A percentile compares a stretch with the other conserved stretches of the same genome.
Conservation (phyloP, 2,797 vertebrate species). For the Mormyrus hasselquistii region DNA sequence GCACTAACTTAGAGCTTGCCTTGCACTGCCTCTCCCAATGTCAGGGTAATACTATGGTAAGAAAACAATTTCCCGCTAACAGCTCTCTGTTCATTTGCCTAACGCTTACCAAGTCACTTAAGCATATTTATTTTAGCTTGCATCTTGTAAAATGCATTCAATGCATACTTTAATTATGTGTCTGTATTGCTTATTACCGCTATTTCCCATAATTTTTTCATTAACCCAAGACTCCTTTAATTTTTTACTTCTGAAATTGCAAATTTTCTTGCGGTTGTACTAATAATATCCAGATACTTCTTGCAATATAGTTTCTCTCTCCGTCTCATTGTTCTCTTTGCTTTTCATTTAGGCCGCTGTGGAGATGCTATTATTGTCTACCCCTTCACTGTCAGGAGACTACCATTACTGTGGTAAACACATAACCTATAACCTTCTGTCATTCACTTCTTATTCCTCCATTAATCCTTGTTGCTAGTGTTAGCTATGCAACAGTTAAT, state of each 20-base stretch:
- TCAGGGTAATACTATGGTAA: conserved; percentile 59
- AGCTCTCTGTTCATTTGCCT: not conserved
- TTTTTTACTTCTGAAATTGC: not conserved
- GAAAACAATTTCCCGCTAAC: not conserved
- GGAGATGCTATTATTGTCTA: conserved; percentile 63
- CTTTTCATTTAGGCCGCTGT: conserved; percentile 51
- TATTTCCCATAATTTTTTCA: not conserved
- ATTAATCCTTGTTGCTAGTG: not conserved
- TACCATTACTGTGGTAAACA: conserved; percentile 70
- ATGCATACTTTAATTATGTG: not conserved
- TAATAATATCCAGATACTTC: not conserved
- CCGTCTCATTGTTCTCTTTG: conserved; percentile 10
- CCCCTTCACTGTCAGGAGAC: conserved; percentile 48
- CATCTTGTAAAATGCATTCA: not conserved
- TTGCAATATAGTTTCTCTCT: not conserved
- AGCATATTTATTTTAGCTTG: not conserved
- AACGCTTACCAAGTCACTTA: not conserved
- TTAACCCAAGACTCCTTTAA: not conserved
- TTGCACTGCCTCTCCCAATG: conserved; percentile 63
- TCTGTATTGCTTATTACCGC: not conserved
- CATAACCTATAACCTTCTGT: conserved; percentile 26
- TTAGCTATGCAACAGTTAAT: not conserved
- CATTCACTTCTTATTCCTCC: not conserved
- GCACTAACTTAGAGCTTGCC: conserved; percentile 67
- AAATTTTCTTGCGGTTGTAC: not conserved